phyloP scores from a whole-genome alignment of 2,113 vertebrate genomes.

The Leucopsar rothschildi region DNA sequence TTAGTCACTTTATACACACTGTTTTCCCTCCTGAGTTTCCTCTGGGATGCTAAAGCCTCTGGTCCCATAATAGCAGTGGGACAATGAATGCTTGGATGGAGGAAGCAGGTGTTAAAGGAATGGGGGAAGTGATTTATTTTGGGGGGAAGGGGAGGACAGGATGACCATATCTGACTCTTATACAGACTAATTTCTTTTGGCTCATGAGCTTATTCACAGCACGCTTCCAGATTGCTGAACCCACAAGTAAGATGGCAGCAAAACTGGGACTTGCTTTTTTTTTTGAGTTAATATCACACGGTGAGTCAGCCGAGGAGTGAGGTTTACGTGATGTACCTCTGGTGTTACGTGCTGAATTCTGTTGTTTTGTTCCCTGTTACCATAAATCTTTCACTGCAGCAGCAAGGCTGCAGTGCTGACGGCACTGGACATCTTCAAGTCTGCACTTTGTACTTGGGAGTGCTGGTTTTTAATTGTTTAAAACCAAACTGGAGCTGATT shows the following conservation, averaged over 20 bases:
- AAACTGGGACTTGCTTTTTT: neutral
- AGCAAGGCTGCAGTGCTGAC: neutral
- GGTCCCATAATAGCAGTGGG: neutral
- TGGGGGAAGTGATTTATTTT: neutral
- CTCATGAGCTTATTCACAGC: neutral
- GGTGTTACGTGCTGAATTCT: neutral
- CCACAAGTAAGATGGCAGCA: neutral
- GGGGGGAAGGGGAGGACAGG: neutral
- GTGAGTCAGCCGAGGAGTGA: neutral
- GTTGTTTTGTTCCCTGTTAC: neutral
- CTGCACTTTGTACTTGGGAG: neutral
- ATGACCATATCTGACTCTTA: neutral
- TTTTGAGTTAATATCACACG: neutral
- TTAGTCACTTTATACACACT: neutral
- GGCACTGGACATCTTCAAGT: neutral
- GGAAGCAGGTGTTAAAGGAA: constrained; percentile 54
- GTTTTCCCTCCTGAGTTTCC: constrained; percentile 33
- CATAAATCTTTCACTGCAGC: neutral
- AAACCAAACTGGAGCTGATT: neutral
- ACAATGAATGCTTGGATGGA: constrained; percentile 21
- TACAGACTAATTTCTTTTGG: neutral
- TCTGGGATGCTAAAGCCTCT: constrained; percentile 30
- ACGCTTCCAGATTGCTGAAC: neutral
- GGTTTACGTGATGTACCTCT: neutral
- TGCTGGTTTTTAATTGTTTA: neutral